phyloP scores from a whole-genome alignment of 2,113 vertebrate genomes.

The Ochotona princeps region DNA sequence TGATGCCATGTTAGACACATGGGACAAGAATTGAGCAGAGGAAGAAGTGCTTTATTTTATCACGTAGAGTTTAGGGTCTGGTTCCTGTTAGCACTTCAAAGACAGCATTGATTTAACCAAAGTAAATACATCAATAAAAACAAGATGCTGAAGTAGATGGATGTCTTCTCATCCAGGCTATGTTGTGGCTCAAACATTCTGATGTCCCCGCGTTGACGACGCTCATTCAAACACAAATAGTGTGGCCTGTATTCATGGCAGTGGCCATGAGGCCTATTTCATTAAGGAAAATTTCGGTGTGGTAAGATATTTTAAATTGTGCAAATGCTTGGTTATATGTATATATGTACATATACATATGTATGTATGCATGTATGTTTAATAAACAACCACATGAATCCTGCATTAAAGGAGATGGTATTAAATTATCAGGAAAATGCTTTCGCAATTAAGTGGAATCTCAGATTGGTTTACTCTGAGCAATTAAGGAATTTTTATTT shows the following conservation, averaged over 20 bases:
- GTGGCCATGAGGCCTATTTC: not conserved
- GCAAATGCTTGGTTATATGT: not conserved
- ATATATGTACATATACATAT: too few relatives aligned
- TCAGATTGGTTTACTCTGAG: not conserved
- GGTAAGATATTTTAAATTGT: not conserved
- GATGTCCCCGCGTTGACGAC: not conserved
- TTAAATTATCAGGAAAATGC: not conserved
- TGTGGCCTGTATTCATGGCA: not conserved
- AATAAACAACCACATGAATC: not conserved
- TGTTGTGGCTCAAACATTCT: not conserved
- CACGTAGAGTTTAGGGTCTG: constrained; percentile 35
- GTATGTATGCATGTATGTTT: too few relatives aligned
- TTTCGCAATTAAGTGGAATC: not conserved
- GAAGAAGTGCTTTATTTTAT: constrained; percentile 49
- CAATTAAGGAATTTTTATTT: not conserved
- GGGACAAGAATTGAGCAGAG: not conserved
- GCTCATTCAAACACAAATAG: not conserved
- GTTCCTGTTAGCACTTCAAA: constrained; percentile 45
- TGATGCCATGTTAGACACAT: not conserved
- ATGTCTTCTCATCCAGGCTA: not conserved
- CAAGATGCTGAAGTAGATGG: not conserved
- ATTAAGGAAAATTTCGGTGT: not conserved
- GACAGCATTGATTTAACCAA: not conserved
- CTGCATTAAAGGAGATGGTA: not conserved
- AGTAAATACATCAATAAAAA: not conserved